Conservation (phyloP, 2,113 vertebrate species). For the Rutilus rutilus region DNA sequence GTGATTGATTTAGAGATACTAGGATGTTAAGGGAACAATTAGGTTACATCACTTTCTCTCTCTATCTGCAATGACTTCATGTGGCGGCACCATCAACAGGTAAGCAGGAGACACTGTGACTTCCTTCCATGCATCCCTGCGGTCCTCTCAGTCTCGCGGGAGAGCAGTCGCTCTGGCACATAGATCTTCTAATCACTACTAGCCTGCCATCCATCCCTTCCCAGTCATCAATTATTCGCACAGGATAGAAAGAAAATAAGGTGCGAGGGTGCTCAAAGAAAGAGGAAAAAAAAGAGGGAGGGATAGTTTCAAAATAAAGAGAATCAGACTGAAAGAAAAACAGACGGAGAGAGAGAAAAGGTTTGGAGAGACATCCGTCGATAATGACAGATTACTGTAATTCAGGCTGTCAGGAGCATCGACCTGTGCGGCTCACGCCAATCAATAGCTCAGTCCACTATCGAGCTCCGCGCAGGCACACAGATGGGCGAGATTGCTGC, state of each 20-base stretch:
- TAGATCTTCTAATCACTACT: constrained; percentile 52
- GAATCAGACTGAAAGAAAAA: constrained; percentile 22
- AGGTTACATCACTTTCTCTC: constrained; percentile 60
- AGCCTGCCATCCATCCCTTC: constrained; percentile 40
- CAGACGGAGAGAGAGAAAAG: constrained; percentile 46
- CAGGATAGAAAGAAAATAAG: constrained; percentile 32
- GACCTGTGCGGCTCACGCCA: constrained; percentile 93
- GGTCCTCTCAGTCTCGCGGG: constrained; percentile 12
- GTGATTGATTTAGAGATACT: not conserved
- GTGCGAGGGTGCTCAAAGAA: not conserved
- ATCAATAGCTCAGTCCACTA: constrained; percentile 93
- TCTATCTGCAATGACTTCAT: constrained; percentile 61
- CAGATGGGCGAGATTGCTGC: constrained; percentile 77
- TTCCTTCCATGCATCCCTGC: constrained; percentile 56
- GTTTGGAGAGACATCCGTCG: constrained; percentile 83
- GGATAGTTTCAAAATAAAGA: constrained; percentile 31
- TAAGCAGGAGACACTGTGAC: constrained; percentile 74
- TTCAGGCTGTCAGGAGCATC: constrained; percentile 97
- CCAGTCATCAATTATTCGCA: constrained; percentile 49
- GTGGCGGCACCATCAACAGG: constrained; percentile 68
- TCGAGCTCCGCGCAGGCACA: constrained; percentile 77
- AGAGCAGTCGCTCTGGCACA: constrained; percentile 21
- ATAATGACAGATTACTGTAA: constrained; percentile 99
- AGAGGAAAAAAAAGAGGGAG: not conserved
- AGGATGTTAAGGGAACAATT: constrained; percentile 14